Conservation (phyloP, 2,888 invertebrate species). For the Agrochola circellaris region DNA sequence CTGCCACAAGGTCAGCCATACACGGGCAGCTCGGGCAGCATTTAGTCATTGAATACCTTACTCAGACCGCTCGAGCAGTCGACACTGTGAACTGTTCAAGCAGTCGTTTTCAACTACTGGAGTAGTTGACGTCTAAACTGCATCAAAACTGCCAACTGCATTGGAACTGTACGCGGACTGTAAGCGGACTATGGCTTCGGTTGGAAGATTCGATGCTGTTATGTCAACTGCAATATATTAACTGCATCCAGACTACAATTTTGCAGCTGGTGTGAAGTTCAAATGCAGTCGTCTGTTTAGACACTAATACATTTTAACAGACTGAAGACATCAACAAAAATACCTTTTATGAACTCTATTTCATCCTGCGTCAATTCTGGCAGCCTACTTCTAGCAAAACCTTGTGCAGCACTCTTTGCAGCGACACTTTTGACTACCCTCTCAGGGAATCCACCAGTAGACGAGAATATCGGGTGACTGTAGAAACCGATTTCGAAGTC, state of each 20-base stretch:
- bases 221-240: background rate
- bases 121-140: background rate
- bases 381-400: slow-evolving; percentile 83
- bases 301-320: background rate
- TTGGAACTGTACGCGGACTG: background rate
- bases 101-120: background rate
- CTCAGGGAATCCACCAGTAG: slow-evolving; percentile 87
- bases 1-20: background rate
- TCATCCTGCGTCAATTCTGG: slow-evolving; percentile 86
- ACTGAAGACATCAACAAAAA: background rate
- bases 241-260: background rate
- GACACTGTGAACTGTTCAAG: background rate
- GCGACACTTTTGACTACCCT: slow-evolving; percentile 82
- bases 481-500: slow-evolving; percentile 83
- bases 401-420: slow-evolving; percentile 85
- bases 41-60: background rate
- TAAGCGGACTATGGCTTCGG: background rate
- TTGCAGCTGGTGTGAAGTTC: background rate
- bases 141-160: background rate
- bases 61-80: background rate
- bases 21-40: too few relatives aligned
- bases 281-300: background rate
- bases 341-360: slow-evolving; percentile 79
- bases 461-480: slow-evolving; percentile 86
- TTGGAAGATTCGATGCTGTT: background rate